A percentile compares a stretch with the other conserved stretches of the same genome.
These are phyloP conservation scores for Campylomormyrus numenius DNA, from an alignment of 2,113 vertebrate species.

Conservation along the genomic window DNA sequence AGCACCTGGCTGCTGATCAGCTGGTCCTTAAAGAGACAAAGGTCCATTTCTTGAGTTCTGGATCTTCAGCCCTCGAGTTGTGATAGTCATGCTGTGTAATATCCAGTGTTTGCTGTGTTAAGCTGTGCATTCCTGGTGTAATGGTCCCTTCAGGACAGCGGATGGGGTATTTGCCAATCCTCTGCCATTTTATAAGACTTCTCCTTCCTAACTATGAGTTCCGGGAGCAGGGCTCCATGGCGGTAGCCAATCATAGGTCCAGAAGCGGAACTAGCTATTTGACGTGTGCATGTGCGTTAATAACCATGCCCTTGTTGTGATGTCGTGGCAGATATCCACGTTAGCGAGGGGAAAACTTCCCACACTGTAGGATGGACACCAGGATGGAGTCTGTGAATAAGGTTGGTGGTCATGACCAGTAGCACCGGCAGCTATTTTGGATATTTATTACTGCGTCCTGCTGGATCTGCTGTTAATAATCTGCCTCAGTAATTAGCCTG, in stretches of 20 bases:
- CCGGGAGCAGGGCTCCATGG: background rate
- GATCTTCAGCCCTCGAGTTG: background rate
- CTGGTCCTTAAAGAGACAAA: background rate
- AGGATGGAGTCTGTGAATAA: background rate
- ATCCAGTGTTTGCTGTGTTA: background rate
- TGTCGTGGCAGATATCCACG: background rate
- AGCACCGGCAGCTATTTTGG: conserved; percentile 43
- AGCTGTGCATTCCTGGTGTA: background rate
- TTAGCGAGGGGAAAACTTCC: background rate
- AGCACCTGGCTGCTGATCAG: conserved; percentile 30
- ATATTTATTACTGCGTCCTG: conserved; percentile 62
- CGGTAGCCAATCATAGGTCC: background rate
- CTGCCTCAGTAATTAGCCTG: conserved; percentile 63
- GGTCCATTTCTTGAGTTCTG: background rate
- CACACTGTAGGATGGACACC: background rate
- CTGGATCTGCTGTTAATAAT: conserved; percentile 64
- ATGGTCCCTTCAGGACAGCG: background rate
- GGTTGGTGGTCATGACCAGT: background rate
- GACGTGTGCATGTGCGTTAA: background rate
- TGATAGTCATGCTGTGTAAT: background rate
- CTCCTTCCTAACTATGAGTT: background rate
- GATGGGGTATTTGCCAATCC: background rate
- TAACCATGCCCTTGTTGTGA: background rate
- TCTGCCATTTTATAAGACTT: background rate
- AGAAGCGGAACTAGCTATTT: background rate